Evolutionary conservation across 2,888 invertebrate species (phyloP).

Genomic region (Trachelus troglodyta): DNA sequence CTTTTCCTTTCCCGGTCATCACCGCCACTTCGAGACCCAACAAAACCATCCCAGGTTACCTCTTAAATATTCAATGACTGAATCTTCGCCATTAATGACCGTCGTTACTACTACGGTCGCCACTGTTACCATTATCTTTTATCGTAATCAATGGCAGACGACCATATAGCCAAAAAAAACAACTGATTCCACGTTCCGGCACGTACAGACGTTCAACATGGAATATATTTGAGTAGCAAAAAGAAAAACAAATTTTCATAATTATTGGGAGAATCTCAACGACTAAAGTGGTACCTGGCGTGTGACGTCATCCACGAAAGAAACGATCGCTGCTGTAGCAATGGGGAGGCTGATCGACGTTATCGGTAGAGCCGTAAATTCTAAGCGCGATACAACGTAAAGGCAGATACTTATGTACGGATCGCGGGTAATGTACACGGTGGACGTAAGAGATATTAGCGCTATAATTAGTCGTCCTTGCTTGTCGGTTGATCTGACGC

Average conservation of each 20-base stretch:
- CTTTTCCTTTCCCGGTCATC: conserved; percentile 6
- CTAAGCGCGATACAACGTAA: background rate
- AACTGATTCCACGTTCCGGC: background rate
- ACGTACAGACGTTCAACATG: background rate
- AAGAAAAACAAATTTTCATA: background rate
- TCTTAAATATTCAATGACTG: background rate
- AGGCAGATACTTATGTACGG: background rate
- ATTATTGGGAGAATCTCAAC: background rate
- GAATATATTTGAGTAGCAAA: background rate
- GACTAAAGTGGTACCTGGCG: background rate
- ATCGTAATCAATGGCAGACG: background rate
- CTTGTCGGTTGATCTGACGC: conserved; percentile 53
- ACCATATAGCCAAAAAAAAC: background rate
- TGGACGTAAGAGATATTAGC: conserved; percentile 42
- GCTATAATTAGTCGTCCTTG: conserved; percentile 65
- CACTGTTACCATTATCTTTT: background rate
- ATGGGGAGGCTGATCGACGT: background rate
- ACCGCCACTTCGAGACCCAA: background rate
- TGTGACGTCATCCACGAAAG: background rate
- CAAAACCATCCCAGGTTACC: background rate
- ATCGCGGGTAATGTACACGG: conserved; percentile 21
- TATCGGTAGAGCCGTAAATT: background rate
- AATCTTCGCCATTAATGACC: background rate
- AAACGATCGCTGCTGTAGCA: background rate
- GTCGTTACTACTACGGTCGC: background rate